Evolutionary conservation across 1,140 invertebrate species (phyloP), one percentile per base, ranked within the genome.

Genomic region (Lepidotrigona ventralis): DNA sequence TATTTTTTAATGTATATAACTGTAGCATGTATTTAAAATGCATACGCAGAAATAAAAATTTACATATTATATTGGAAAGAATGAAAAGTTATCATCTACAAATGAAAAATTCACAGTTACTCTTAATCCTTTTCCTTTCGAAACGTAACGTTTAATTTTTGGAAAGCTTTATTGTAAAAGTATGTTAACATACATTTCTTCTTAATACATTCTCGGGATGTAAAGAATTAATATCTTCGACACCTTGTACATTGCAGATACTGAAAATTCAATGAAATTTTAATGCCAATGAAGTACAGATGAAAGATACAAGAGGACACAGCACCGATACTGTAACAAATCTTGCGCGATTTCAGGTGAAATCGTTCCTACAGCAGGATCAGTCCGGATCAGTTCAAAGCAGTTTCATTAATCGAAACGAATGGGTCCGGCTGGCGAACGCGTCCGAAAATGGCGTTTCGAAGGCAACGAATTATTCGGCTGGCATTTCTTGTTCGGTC

Each of bases 371-470:
- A 39, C 17, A 26, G 46, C 17, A 17, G 58, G 46, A 80, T 71
- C 78, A 63, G 53, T 80, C 63, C 4, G 19, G 21, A 71, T 69
- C 33, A 53, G 64, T 66, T 66, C 8, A 66, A 66, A 29, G 54
- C 69, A 63, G 78, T 80, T 80, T 71, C 39, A 26, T 80, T 80
- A 80, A 80, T 80, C 79, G 69, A 72, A 79, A 79, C 54, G 78
- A 63, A 63, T 73, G 79, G 56, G 60, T 39, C 58, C 29, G 56
- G n/a, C n/a, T 51, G 33, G 26, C 60, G 70, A 72, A 79, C 53
- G 39, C 21, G 17, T 19, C 17, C 53, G 69, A 80, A 72, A 80
- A 80, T 72, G 69, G 68, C 78, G 78, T 68, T 56, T 17, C 54
- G 33, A 29, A 63, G 78, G 68, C 68, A 51, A 23, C 33, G 69